phyloP scores from a whole-genome alignment of 2,113 vertebrate species.

The Sturnus vulgaris region DNA sequence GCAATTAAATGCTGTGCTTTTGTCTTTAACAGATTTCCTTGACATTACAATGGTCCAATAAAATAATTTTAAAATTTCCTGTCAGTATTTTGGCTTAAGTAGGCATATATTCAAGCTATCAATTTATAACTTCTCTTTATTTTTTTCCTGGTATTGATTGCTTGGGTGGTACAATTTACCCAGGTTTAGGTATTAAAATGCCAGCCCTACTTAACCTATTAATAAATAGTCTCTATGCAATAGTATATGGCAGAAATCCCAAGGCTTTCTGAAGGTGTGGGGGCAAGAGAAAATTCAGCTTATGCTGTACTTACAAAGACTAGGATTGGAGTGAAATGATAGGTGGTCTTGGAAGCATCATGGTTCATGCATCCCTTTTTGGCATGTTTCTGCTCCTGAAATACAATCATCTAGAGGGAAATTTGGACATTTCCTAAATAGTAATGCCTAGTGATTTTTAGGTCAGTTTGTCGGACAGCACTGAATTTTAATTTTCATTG shows the following conservation, averaged over 20 bases:
- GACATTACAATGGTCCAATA: background rate
- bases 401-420: background rate
- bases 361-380: background rate
- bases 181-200: background rate
- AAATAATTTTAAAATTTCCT: background rate
- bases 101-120: background rate
- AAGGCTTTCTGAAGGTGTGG: background rate
- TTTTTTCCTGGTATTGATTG: background rate
- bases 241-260: background rate
- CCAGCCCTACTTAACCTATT: background rate
- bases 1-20: background rate
- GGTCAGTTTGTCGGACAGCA: background rate
- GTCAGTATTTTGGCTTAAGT: background rate
- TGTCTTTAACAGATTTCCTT: background rate
- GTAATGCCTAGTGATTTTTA: background rate
- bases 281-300: background rate
- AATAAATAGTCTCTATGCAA: background rate
- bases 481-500: background rate
- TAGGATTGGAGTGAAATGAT: background rate
- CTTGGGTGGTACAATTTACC: background rate
- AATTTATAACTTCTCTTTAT: background rate
- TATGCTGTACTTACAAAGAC: background rate
- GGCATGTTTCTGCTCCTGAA: background rate
- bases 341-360: background rate
- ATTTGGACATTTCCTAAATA: background rate